phyloP scores from a whole-genome alignment of 2,888 invertebrate genomes.

The Drosophila phalerata region DNA sequence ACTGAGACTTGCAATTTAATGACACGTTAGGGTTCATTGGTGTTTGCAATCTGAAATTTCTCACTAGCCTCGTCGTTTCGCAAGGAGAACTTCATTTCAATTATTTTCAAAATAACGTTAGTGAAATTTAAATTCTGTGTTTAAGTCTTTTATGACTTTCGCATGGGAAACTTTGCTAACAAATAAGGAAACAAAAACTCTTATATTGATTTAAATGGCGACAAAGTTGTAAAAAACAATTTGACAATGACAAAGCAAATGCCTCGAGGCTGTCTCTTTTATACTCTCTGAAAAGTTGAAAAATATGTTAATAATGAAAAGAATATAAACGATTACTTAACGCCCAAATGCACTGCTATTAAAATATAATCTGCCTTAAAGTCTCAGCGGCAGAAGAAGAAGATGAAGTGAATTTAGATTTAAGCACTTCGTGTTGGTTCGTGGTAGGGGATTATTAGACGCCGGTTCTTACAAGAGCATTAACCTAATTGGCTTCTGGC shows the following conservation, averaged over 20 bases:
- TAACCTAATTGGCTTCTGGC: slow-evolving; percentile 69
- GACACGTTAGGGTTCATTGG: background rate
- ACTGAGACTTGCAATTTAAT: slow-evolving; percentile 16
- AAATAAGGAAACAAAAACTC: slow-evolving; percentile 2
- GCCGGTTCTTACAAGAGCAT: slow-evolving; percentile 44
- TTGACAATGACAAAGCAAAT: slow-evolving; percentile 20
- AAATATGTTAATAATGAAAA: slow-evolving; percentile 29
- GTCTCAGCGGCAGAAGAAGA: slow-evolving; percentile 1
- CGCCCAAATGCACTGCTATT: slow-evolving; percentile 48
- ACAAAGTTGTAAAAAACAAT: slow-evolving; percentile 31
- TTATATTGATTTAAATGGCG: slow-evolving; percentile 41
- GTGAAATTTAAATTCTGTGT: background rate
- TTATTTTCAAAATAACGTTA: background rate
- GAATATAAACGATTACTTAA: slow-evolving; percentile 34
- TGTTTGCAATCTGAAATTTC: slow-evolving; percentile 4
- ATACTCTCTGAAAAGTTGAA: slow-evolving; percentile 12
- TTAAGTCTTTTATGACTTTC: slow-evolving; percentile 7
- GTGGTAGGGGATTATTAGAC: background rate
- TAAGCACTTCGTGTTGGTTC: slow-evolving; percentile 22
- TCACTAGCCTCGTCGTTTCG: background rate
- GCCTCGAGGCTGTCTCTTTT: slow-evolving; percentile 12
- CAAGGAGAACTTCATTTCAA: background rate
- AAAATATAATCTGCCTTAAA: slow-evolving; percentile 55
- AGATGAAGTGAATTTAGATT: slow-evolving; percentile 15
- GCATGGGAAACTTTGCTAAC: background rate